A percentile compares a stretch with the other conserved stretches of the same genome.
Evolutionary conservation across 2,797 vertebrate species (phyloP).

Genomic region (Numenius phaeopus): DNA sequence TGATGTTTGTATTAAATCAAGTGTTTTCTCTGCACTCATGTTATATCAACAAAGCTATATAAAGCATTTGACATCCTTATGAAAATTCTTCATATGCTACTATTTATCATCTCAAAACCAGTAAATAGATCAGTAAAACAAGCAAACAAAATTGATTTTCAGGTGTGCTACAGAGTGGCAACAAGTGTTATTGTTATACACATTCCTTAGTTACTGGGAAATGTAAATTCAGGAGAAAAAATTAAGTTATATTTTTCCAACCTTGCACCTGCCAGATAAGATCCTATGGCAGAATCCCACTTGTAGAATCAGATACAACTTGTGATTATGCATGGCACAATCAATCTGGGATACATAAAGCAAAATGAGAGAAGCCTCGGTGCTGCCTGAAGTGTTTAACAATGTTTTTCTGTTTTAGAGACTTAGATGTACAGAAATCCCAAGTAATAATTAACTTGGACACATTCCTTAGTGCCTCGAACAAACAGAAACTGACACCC

Average conservation of each 20-base stretch:
- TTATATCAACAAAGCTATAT: conserved; percentile 27
- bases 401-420: not conserved
- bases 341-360: not conserved
- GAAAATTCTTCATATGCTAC: conserved; percentile 10
- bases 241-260: not conserved
- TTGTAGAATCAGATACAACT: not conserved
- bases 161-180: not conserved
- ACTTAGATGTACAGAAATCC: not conserved
- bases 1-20: conserved; percentile 38
- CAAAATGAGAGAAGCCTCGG: not conserved
- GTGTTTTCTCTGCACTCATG: not conserved
- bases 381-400: not conserved
- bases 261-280: not conserved
- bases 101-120: conserved; percentile 19
- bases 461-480: conserved; percentile 8
- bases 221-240: not conserved
- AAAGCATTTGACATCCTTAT: conserved; percentile 1
- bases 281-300: not conserved
- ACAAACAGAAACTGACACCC: conserved; percentile 29
- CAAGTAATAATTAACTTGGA: conserved; percentile 35
- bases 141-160: not conserved
- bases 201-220: not conserved
- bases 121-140: not conserved
- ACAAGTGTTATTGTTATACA: not conserved
- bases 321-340: not conserved